phyloP scores from a whole-genome alignment of 2,113 vertebrate species.

The Amblyornis subalaris region DNA sequence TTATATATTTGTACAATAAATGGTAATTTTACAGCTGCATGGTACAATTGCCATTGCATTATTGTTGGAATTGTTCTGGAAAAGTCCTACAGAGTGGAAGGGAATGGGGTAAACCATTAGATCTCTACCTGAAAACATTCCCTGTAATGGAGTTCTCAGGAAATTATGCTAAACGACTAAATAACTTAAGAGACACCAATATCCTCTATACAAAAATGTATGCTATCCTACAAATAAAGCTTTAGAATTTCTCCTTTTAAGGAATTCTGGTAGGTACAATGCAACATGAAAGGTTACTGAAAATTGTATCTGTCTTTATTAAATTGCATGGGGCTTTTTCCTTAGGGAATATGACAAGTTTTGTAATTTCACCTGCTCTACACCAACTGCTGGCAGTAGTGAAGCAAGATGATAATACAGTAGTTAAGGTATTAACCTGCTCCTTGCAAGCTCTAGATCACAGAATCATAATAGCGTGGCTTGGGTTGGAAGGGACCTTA shows the following conservation, averaged over 20 bases:
- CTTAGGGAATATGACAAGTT: neutral
- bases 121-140: neutral
- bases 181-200: neutral
- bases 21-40: neutral
- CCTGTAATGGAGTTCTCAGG: neutral
- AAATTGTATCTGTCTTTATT: neutral
- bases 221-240: neutral
- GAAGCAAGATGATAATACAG: neutral
- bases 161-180: neutral
- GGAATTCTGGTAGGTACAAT: neutral
- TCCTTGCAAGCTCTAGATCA: neutral
- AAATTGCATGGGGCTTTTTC: neutral
- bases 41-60: neutral
- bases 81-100: neutral
- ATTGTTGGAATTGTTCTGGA: neutral
- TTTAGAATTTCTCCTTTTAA: neutral
- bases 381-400: neutral
- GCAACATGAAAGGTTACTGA: neutral
- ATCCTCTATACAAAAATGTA: neutral
- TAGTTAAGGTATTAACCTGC: neutral
- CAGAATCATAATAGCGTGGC: neutral
- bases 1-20: neutral
- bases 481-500: neutral
- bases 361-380: neutral
- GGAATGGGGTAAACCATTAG: neutral